Evolutionary conservation across 1,140 invertebrate genomes (phyloP), one percentile per base, ranked within the genome.

Genomic region (Phymastichus coffea): DNA sequence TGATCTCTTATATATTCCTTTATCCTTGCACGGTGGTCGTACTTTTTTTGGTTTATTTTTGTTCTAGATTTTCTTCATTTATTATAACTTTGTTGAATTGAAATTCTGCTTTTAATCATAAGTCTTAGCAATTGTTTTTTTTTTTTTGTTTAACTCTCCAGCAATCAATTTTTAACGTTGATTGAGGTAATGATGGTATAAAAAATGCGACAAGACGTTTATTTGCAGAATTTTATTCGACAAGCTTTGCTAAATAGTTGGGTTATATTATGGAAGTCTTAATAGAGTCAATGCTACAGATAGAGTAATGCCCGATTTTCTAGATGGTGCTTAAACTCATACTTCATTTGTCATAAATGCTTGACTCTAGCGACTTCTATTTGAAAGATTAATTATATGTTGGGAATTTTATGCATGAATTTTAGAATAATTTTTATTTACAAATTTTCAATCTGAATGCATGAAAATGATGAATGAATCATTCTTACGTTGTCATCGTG

Each of bases 1-100:
- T 78, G 71, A 68, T 75, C 72, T 80, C 61, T 78, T 74, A 75
- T 54, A 55, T 15, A 60, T 47, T 71, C 74, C 73, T 73, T 66
- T 69, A 67, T 73, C 73, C 75, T 76, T 57, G 68, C 69, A 67
- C 67, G 71, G 66, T 78, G 74, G 68, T 77, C 75, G 76, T 77
- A 76, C 71, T 79, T 77, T 78, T 78, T 69, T 57, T 61, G 25
- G 19, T 57, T 63, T 59, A 63, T 40, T 63, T 63, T 59, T 59
- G 61, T 66, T 63, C 19, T 49, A 59, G 23, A 48, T 55, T 41
- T 51, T 63, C 61, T 55, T 65, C 56, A 43, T n/a, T n/a, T n/a
- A n/a, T n/a, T n/a, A n/a, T n/a, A n/a, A n/a, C n/a, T 57, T 19
- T 7, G 40, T 55, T 53, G 43, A 17, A 47, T 28, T 33, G 41